A percentile compares a stretch with the other conserved stretches of the same genome.
Evolutionary conservation across 2,888 invertebrate genomes (phyloP).

Genomic region (Coenonympha arcania): DNA sequence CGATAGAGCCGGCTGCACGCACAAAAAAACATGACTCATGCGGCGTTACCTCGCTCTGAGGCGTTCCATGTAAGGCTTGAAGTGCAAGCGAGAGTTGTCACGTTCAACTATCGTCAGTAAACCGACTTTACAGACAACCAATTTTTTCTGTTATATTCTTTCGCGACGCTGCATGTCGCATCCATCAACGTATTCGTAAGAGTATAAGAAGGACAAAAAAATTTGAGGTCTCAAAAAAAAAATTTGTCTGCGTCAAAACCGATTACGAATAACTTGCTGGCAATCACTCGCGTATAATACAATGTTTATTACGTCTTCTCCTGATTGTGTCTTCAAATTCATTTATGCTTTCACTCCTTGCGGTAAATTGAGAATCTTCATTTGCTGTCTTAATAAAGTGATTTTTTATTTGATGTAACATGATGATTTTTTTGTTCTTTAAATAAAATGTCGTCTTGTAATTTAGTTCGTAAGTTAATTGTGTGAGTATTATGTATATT

Average conservation of each 20-base stretch:
- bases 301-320: slow-evolving; percentile 5
- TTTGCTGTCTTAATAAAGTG: background rate
- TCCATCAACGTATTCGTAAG: too few species aligned
- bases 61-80: too few species aligned
- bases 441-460: background rate
- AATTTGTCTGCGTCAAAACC: background rate
- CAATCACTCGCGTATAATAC: slow-evolving; percentile 6
- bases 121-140: too few species aligned
- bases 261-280: background rate
- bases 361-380: background rate
- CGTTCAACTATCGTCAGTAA: too few species aligned
- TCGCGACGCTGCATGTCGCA: too few species aligned
- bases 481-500: too few species aligned
- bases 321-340: slow-evolving; percentile 5
- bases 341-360: slow-evolving; percentile 6
- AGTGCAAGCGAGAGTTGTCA: too few species aligned
- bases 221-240: slow-evolving; percentile 1
- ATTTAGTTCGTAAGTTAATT: background rate
- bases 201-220: slow-evolving; percentile 1
- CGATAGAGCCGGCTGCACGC: too few species aligned
- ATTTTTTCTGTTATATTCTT: too few species aligned
- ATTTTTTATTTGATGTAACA: background rate
- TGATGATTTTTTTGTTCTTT: background rate
- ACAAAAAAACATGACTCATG: too few species aligned
- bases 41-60: too few species aligned